Evolutionary conservation across 1,140 invertebrate genomes (phyloP), one percentile per base, ranked within the genome.

Genomic region (Drosophila tropicalis): DNA sequence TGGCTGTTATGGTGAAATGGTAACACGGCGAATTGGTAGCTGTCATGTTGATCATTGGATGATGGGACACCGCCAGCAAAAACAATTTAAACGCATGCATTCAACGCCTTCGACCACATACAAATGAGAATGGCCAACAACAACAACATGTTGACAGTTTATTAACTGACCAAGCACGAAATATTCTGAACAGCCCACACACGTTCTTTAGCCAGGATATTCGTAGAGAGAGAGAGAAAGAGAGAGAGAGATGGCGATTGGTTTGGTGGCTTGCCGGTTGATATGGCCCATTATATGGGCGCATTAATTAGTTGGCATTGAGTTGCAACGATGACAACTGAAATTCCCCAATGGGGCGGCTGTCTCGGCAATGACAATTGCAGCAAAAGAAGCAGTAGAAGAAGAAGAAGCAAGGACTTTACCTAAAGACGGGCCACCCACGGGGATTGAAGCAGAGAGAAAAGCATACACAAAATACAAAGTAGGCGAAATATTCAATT

Each of bases 251-350:
- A 6, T 34, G 51, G 25, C 32, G 72, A 56, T 51, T 22, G 68
- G 64, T 75, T 75, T 75, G 67, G 63, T 67, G 64, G 77, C 62
- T 67, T 76, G 22, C 57, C n/a, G 36, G 44, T 51, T 25, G 44
- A 51, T 64, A 87, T 87, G 63, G 75, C 68, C 75, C 83, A 85
- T 85, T 87, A 82, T 82, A 87, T 79, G 65, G 75, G 62, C 79
- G 73, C 82, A 86, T 86, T 86, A 86, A 86, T 86, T 86, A 86
- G 82, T 87, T 76, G 79, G 68, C 82, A 87, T 87, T 79, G 76
- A 86, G 72, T 75, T 82, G 83, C 79, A 72, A 29, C 62, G 78
- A 57, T 62, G 63, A 54, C 79, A 74, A 47, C 55, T 22, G 62
- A 51, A 51, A 71, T 69, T 72, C 66, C 80, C 80, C 64, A 22